Conservation (phyloP, 2,797 vertebrate species). For the Trichosurus vulpecula region DNA sequence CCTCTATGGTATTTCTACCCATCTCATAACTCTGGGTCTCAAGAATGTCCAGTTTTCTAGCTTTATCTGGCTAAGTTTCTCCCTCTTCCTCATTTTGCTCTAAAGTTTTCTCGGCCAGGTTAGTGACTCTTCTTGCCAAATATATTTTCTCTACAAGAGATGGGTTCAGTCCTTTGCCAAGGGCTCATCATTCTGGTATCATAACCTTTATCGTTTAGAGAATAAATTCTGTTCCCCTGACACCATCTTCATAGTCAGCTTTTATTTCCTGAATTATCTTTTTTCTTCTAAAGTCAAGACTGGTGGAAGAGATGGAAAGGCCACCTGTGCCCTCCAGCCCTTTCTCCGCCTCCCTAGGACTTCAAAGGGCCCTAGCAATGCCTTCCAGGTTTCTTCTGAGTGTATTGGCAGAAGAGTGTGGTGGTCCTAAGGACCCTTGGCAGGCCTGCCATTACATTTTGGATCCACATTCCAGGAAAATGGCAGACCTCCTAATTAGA, state of each 20-base stretch:
- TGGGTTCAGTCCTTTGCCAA: not conserved
- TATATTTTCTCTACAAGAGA: not conserved
- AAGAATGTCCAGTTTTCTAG: not conserved
- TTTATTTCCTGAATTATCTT: not conserved
- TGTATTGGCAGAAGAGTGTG: not conserved
- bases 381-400: not conserved
- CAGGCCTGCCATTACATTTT: not conserved
- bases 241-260: not conserved
- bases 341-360: not conserved
- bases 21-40: not conserved
- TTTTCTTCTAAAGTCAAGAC: not conserved
- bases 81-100: not conserved
- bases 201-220: not conserved
- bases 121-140: not conserved
- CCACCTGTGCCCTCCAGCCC: not conserved
- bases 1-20: not conserved
- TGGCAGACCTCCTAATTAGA: not conserved
- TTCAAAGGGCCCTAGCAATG: not conserved
- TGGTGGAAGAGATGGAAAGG: not conserved
- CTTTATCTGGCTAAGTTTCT: not conserved
- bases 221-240: not conserved
- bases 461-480: not conserved
- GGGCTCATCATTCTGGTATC: not conserved
- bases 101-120: not conserved
- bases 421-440: not conserved